Conservation (phyloP, 1,140 invertebrate species). For the Tenebrio molitor region DNA sequence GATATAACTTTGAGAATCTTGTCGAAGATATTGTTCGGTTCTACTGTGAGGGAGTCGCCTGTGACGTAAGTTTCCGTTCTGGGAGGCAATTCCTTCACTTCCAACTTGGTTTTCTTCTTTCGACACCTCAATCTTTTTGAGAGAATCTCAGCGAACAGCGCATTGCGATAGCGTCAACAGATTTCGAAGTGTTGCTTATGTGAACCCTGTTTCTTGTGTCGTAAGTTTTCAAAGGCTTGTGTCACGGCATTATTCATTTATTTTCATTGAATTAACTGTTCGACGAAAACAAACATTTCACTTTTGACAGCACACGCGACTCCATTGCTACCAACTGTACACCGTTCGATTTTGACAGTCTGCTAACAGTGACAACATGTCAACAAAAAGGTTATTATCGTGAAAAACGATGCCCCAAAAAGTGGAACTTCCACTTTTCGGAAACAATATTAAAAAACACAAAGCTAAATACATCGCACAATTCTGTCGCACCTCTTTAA, state of each 20-base stretch:
- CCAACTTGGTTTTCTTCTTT: constrained; percentile 18
- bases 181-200: neutral
- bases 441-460: too few relatives aligned
- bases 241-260: constrained; percentile 4
- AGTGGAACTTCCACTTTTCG: too few relatives aligned
- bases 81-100: constrained; percentile 32
- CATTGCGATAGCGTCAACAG: constrained; percentile 4
- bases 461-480: too few relatives aligned
- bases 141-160: neutral
- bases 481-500: too few relatives aligned
- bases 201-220: neutral
- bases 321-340: neutral
- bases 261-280: neutral
- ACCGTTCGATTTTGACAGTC: neutral
- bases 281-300: constrained; percentile 5
- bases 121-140: constrained; percentile 4
- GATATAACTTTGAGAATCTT: constrained; percentile 9
- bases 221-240: constrained; percentile 17
- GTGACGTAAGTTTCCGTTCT: neutral
- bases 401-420: neutral
- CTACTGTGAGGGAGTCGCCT: constrained; percentile 7
- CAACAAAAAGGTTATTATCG: neutral
- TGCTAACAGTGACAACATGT: neutral
- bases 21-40: constrained; percentile 25
- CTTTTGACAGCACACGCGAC: neutral